A percentile compares a stretch with the other conserved stretches of the same genome.
Evolutionary conservation across 2,113 vertebrate genomes (phyloP).

Genomic region (Percopsis transmontana): DNA sequence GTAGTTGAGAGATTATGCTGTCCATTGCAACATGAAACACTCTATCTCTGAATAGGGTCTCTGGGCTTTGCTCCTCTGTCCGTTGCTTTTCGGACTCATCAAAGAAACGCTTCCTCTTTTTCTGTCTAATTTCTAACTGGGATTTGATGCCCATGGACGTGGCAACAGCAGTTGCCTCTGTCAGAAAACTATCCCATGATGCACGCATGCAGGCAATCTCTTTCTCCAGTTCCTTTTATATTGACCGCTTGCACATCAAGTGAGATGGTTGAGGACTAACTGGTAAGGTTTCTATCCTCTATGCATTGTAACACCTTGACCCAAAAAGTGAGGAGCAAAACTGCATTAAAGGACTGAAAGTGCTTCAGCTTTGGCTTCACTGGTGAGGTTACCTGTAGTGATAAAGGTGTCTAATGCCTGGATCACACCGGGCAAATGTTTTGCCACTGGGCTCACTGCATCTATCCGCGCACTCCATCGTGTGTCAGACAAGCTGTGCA

Average conservation of each 20-base stretch:
- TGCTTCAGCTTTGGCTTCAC: slow-evolving; percentile 19
- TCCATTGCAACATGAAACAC: slow-evolving; percentile 28
- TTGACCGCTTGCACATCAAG: slow-evolving; percentile 15
- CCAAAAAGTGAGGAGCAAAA: slow-evolving; percentile 20
- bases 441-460: slow-evolving; percentile 9
- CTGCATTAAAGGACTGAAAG: slow-evolving; percentile 17
- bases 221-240: slow-evolving; percentile 6
- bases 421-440: slow-evolving; percentile 13
- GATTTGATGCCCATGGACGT: slow-evolving; percentile 1
- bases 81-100: slow-evolving; percentile 5
- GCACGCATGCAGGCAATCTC: background rate
- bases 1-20: slow-evolving; percentile 17
- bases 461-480: slow-evolving; percentile 7
- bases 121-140: slow-evolving; percentile 11
- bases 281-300: slow-evolving; percentile 11
- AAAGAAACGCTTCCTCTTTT: slow-evolving; percentile 24
- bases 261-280: slow-evolving; percentile 14
- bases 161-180: slow-evolving; percentile 19
- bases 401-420: slow-evolving; percentile 1
- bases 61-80: slow-evolving; percentile 18
- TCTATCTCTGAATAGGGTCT: slow-evolving; percentile 18
- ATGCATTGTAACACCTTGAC: slow-evolving; percentile 17
- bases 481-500: slow-evolving; percentile 14
- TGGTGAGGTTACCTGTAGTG: background rate
- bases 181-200: slow-evolving; percentile 18